These are phyloP conservation scores for Takifugu rubripes DNA, from an alignment of 2,797 vertebrate species.

Conservation along the genomic window DNA sequence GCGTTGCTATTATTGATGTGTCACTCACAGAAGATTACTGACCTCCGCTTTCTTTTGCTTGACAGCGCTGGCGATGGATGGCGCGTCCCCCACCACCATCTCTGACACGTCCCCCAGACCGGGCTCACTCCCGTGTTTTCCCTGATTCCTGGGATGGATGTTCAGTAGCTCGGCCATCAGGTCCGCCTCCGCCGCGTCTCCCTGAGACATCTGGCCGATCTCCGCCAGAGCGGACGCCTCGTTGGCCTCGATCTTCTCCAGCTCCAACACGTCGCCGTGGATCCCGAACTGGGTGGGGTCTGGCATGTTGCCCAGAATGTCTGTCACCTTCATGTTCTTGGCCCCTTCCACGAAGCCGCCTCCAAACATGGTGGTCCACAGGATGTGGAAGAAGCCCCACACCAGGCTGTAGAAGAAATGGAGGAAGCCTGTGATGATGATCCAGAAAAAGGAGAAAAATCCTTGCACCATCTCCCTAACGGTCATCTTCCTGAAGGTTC, in stretches of 20 bases:
- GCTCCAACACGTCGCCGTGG: conserved; percentile 88
- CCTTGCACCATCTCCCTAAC: conserved; percentile 85
- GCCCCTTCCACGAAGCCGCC: conserved; percentile 96
- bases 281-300: conserved; percentile 99
- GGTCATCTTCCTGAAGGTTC: conserved; percentile 89
- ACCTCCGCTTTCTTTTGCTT: conserved; percentile 93
- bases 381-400: conserved; percentile 91
- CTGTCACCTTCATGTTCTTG: conserved; percentile 97
- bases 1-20: background rate
- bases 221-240: conserved; percentile 78
- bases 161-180: conserved; percentile 89
- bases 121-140: conserved; percentile 87
- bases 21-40: conserved; percentile 18
- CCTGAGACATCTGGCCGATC: conserved; percentile 82
- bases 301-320: conserved; percentile 98
- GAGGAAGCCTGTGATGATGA: conserved; percentile 84
- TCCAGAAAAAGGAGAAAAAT: conserved; percentile 92
- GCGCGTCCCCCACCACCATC: conserved; percentile 83
- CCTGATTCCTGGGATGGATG: conserved; percentile 86
- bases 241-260: conserved; percentile 83
- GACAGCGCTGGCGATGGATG: conserved; percentile 85
- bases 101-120: conserved; percentile 94
- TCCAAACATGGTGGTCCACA: conserved; percentile 95
- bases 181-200: conserved; percentile 82
- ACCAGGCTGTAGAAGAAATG: conserved; percentile 83